Conservation (phyloP, 2,113 vertebrate genomes). For the Thamnophis sirtalis region DNA sequence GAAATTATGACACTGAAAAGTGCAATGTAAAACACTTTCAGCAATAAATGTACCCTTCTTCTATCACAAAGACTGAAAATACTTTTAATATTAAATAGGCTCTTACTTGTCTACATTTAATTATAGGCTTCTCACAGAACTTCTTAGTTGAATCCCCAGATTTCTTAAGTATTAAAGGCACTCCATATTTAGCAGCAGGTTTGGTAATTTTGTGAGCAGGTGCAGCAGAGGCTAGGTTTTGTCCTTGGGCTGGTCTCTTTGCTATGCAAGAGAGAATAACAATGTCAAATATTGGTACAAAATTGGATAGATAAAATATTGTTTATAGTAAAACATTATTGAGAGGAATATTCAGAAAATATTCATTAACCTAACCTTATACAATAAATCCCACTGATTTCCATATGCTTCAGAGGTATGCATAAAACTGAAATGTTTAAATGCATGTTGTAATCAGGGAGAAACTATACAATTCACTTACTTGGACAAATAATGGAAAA, state of each 20-base stretch:
- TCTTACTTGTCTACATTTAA: conserved; percentile 81
- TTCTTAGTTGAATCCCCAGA: conserved; percentile 75
- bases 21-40: not conserved
- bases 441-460: not conserved
- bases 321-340: not conserved
- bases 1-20: not conserved
- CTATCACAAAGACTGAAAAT: not conserved
- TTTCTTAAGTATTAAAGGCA: conserved; percentile 87
- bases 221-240: conserved; percentile 59
- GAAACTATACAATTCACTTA: not conserved
- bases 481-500: not conserved
- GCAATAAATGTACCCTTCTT: not conserved
- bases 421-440: not conserved
- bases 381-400: not conserved
- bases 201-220: conserved; percentile 91
- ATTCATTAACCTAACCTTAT: not conserved
- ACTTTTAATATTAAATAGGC: not conserved
- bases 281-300: not conserved
- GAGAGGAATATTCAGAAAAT: not conserved
- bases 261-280: conserved; percentile 58
- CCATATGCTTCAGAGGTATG: too few species aligned
- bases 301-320: not conserved
- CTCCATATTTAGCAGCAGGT: conserved; percentile 95
- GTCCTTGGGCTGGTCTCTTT: conserved; percentile 80
- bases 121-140: conserved; percentile 73